These are phyloP conservation scores for Mus spretus DNA, from an alignment of 2,797 vertebrate species.

Conservation along the genomic window DNA sequence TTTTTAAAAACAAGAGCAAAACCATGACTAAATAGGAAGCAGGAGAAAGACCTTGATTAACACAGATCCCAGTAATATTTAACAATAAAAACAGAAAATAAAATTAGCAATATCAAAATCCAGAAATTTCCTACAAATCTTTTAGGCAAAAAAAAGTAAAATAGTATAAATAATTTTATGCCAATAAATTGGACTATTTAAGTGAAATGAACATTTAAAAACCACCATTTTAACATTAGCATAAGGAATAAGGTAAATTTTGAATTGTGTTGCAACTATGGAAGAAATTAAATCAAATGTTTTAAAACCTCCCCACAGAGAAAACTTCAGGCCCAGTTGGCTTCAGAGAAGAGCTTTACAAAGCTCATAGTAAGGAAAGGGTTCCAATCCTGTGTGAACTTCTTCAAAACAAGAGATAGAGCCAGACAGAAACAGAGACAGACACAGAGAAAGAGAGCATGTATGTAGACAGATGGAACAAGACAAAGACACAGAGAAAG, in stretches of 20 bases:
- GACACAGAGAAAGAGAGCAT: background rate
- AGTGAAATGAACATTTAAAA: background rate
- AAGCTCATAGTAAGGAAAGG: background rate
- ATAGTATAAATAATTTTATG: background rate
- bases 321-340: background rate
- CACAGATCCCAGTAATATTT: background rate
- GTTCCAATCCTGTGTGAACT: background rate
- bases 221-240: background rate
- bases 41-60: background rate
- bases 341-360: background rate
- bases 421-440: background rate
- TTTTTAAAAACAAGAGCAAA: background rate
- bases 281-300: background rate
- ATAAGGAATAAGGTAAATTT: background rate
- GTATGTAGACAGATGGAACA: too few species aligned
- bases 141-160: background rate
- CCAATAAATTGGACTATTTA: background rate
- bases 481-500: background rate
- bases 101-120: background rate
- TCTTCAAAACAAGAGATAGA: background rate
- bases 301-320: background rate
- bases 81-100: background rate
- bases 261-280: background rate
- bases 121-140: background rate
- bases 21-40: background rate